Conservation (phyloP, 2,797 vertebrate species). For the Betta splendens region DNA sequence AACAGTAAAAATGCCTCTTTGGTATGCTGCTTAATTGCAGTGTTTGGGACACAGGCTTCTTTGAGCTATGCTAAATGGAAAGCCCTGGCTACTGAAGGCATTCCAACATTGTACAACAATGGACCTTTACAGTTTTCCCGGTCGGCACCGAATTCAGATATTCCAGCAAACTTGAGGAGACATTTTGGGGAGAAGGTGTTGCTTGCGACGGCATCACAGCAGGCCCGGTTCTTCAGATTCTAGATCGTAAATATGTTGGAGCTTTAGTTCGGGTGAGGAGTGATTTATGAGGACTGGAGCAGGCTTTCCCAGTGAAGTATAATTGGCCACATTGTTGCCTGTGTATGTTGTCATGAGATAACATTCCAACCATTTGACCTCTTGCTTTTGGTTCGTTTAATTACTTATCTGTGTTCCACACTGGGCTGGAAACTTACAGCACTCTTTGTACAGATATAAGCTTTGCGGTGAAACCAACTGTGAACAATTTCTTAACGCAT, state of each 20-base stretch:
- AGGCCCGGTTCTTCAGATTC: slow-evolving; percentile 48
- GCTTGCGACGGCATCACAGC: slow-evolving; percentile 34
- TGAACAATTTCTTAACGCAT: slow-evolving; percentile 21
- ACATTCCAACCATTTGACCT: slow-evolving; percentile 77
- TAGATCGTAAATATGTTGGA: slow-evolving; percentile 64
- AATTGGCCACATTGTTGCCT: slow-evolving; percentile 74
- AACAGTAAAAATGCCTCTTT: slow-evolving; percentile 70
- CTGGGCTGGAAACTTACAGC: slow-evolving; percentile 31
- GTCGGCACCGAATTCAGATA: slow-evolving; percentile 62
- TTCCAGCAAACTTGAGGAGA: slow-evolving; percentile 66
- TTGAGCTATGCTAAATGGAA: slow-evolving; percentile 77
- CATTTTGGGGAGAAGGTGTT: slow-evolving; percentile 41
- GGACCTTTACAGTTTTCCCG: slow-evolving; percentile 63
- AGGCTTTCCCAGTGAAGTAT: slow-evolving; percentile 49
- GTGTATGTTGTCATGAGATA: slow-evolving; percentile 79
- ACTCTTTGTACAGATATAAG: slow-evolving; percentile 27
- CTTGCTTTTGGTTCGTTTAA: slow-evolving; percentile 64
- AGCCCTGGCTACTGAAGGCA: slow-evolving; percentile 61
- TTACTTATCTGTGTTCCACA: slow-evolving; percentile 61
- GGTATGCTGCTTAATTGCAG: slow-evolving; percentile 74
- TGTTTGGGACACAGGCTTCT: slow-evolving; percentile 53
- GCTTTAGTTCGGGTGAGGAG: slow-evolving; percentile 37
- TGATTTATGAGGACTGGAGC: slow-evolving; percentile 54
- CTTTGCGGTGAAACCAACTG: slow-evolving; percentile 14
- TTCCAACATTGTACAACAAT: slow-evolving; percentile 76